Conservation (phyloP, 2,113 vertebrate species). For the Sporophila hypoxantha region DNA sequence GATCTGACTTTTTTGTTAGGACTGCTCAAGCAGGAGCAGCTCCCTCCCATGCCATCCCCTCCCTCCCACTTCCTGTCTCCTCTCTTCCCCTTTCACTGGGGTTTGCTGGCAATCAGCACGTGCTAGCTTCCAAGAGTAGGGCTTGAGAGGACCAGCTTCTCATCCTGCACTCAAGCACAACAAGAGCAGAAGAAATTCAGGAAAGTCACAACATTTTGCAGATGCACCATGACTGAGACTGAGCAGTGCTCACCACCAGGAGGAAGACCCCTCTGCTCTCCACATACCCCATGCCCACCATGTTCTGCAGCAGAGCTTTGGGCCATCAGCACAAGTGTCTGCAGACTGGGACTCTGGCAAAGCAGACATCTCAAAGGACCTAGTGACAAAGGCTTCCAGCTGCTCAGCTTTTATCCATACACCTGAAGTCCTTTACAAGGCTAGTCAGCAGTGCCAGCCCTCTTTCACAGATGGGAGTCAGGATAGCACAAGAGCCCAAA, state of each 20-base stretch:
- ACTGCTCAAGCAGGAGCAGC: not conserved
- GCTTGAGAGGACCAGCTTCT: not conserved
- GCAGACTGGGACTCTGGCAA: not conserved
- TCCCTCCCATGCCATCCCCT: not conserved
- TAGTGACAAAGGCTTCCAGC: not conserved
- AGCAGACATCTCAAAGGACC: not conserved
- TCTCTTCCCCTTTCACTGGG: not conserved
- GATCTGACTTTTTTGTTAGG: not conserved
- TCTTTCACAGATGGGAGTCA: not conserved
- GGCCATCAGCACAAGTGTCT: not conserved
- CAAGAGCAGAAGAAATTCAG: not conserved
- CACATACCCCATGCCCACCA: accelerated
- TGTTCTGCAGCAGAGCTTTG: not conserved
- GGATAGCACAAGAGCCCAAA: not conserved
- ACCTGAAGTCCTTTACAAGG: not conserved
- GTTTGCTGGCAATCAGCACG: not conserved
- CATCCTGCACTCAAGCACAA: not conserved
- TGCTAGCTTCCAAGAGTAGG: not conserved
- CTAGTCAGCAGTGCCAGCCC: not conserved
- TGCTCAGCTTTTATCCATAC: not conserved
- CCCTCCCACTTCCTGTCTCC: not conserved
- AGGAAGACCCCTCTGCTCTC: not conserved
- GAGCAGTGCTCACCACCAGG: not conserved
- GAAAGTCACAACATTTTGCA: not conserved
- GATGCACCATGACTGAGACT: accelerated